These are phyloP conservation scores for Colletes latitarsis DNA, from an alignment of 1,140 invertebrate species.

Conservation along the genomic window DNA sequence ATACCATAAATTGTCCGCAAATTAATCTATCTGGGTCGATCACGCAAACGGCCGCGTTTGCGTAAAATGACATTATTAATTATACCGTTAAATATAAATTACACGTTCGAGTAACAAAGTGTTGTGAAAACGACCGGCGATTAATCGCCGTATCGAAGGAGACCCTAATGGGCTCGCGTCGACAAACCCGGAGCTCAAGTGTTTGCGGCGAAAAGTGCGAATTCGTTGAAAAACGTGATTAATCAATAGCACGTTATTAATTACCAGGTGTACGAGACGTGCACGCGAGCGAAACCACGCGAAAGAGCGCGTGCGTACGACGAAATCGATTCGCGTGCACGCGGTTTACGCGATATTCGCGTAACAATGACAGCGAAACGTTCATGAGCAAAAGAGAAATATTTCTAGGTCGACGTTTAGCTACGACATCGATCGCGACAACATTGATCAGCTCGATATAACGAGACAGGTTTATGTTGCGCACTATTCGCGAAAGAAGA, in stretches of 20 bases:
- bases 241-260: slow-evolving; percentile 74
- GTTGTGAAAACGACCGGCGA: slow-evolving; percentile 11
- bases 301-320: slow-evolving; percentile 36
- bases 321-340: slow-evolving; percentile 55
- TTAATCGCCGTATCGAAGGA: slow-evolving; percentile 19
- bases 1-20: slow-evolving; percentile 22
- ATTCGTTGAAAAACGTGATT: slow-evolving; percentile 65
- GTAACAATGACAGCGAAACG: slow-evolving; percentile 23
- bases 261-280: slow-evolving; percentile 53
- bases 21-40: slow-evolving; percentile 24
- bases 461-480: not conserved
- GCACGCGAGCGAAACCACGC: slow-evolving; percentile 20
- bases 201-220: slow-evolving; percentile 22
- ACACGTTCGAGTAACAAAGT: not conserved
- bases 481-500: no score
- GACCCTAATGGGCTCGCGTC: slow-evolving; percentile 22
- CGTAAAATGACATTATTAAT: not conserved
- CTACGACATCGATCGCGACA: no score
- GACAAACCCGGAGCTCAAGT: slow-evolving; percentile 2
- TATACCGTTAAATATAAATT: slow-evolving; percentile 18
- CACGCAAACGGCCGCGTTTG: not conserved
- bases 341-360: slow-evolving; percentile 25
- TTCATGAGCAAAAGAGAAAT: not conserved
- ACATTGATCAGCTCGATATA: not conserved
- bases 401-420: not conserved